Evolutionary conservation across 2,888 invertebrate genomes (phyloP).

Genomic region (Sarcophaga rosellei): DNA sequence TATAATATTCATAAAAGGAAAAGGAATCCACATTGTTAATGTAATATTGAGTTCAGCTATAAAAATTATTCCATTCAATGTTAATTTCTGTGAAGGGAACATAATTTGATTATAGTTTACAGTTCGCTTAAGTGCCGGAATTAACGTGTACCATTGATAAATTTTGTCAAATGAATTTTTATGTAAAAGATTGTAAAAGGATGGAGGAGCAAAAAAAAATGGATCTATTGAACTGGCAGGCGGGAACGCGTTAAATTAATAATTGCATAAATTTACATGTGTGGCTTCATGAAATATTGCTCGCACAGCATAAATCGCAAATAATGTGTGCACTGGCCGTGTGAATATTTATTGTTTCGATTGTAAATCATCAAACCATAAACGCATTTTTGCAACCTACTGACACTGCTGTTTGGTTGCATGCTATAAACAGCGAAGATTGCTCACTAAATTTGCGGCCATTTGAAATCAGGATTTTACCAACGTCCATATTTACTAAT

Average conservation of each 20-base stretch:
- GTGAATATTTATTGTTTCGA: conserved; percentile 80
- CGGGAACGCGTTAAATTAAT: conserved; percentile 80
- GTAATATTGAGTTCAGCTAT: no score
- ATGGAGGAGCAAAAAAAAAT: not conserved
- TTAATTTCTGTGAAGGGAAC: no score
- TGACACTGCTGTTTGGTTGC: conserved; percentile 30
- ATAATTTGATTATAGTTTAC: no score
- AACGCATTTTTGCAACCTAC: conserved; percentile 76
- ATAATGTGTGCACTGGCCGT: conserved; percentile 76
- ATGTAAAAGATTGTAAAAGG: no score
- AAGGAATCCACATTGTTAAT: no score
- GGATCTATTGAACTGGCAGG: conserved; percentile 63
- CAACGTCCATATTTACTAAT: no score
- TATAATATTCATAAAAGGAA: not conserved
- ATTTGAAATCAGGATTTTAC: not conserved
- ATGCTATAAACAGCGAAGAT: conserved; percentile 4
- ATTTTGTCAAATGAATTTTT: no score
- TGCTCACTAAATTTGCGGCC: not conserved
- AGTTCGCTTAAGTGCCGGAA: no score
- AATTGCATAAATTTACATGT: conserved; percentile 82
- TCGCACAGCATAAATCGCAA: conserved; percentile 79
- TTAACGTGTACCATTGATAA: no score
- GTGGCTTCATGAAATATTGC: conserved; percentile 72
- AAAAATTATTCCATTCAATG: no score
- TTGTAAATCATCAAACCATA: conserved; percentile 81